Evolutionary conservation across 2,113 vertebrate genomes (phyloP).

Genomic region (Rhipidura dahli): DNA sequence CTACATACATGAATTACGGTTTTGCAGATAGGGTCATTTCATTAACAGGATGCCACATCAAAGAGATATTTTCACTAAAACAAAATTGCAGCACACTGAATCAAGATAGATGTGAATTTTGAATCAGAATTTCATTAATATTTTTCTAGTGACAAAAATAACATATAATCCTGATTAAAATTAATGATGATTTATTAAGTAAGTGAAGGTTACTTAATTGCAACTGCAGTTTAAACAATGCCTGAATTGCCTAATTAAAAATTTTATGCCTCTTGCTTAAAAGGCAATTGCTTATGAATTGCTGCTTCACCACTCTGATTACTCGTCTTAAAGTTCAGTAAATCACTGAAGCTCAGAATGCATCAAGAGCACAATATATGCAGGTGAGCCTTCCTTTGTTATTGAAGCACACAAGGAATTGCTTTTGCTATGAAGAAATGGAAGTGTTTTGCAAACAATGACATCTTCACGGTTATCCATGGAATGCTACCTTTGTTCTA

Average conservation of each 20-base stretch:
- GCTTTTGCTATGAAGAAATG: background rate
- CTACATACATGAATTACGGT: background rate
- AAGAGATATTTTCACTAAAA: background rate
- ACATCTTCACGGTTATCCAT: background rate
- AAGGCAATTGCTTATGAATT: constrained; percentile 21
- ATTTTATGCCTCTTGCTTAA: background rate
- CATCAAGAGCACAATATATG: background rate
- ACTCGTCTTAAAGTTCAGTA: background rate
- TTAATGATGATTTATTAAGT: constrained; percentile 23
- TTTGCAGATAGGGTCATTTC: background rate
- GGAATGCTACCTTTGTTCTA: background rate
- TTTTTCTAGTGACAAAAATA: constrained; percentile 12
- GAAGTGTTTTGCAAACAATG: background rate
- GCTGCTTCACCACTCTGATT: background rate
- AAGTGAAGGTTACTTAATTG: constrained; percentile 16
- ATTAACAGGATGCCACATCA: background rate
- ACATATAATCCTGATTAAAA: constrained; percentile 20
- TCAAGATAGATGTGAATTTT: constrained; percentile 16
- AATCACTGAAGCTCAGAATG: background rate
- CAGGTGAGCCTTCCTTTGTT: background rate
- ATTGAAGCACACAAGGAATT: background rate
- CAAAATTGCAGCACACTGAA: background rate
- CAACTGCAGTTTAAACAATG: constrained; percentile 42
- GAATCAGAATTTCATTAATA: background rate
- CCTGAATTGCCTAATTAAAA: constrained; percentile 33